phyloP scores from a whole-genome alignment of 2,888 invertebrate species.

The Microctonus hyperodae region DNA sequence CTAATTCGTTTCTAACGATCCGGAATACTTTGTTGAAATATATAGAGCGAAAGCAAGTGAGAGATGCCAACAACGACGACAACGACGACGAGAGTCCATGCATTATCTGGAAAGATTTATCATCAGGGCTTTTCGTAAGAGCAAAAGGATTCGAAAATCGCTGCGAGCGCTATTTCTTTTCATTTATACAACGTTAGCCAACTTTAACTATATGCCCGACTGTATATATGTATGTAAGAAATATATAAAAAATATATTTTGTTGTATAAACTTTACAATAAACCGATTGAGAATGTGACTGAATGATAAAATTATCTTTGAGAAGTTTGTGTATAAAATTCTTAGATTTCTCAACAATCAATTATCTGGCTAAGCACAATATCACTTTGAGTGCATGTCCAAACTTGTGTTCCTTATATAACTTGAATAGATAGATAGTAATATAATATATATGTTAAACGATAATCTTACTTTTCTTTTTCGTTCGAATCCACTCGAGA shows the following conservation, averaged over 20 bases:
- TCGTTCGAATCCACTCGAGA: neutral
- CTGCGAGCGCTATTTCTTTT: neutral
- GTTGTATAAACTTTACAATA: no score
- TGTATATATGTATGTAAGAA: no score
- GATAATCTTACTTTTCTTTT: neutral
- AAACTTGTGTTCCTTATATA: neutral
- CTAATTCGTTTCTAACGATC: conserved; percentile 31
- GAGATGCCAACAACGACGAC: no score
- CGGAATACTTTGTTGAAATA: conserved; percentile 16
- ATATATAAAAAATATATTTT: no score
- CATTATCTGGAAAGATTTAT: conserved; percentile 22
- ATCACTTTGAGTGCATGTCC: neutral
- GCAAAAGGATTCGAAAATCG: neutral
- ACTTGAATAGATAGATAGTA: neutral
- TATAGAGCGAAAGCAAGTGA: no score
- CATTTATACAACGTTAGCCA: no score
- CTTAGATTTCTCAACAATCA: conserved; percentile 32
- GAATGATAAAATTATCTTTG: neutral
- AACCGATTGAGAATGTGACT: neutral
- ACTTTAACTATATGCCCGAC: no score
- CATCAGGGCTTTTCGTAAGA: neutral
- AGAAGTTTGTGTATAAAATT: no score
- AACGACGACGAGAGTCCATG: conserved; percentile 2
- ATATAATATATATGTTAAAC: neutral
- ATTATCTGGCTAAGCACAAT: conserved; percentile 36